phyloP scores from a whole-genome alignment of 2,888 invertebrate species.

The Rutpela maculata region DNA sequence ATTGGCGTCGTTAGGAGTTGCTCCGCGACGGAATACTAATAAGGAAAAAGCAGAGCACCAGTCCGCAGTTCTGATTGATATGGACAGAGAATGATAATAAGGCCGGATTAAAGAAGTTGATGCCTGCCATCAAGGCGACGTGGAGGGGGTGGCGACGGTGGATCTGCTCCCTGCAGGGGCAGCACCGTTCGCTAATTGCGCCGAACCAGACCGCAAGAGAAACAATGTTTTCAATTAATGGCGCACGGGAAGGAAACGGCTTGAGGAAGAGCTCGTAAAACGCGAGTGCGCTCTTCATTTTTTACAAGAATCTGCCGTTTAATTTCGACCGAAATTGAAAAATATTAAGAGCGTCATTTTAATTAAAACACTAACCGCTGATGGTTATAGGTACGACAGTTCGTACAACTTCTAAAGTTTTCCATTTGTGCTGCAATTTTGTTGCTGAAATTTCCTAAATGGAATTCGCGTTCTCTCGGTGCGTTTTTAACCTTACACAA shows the following conservation, averaged over 20 bases:
- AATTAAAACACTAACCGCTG: slow-evolving; percentile 69
- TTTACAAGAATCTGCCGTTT: slow-evolving; percentile 67
- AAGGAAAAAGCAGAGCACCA: slow-evolving; percentile 68
- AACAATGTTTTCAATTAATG: slow-evolving; percentile 73
- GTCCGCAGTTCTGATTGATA: slow-evolving; percentile 71
- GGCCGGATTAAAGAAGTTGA: slow-evolving; percentile 69
- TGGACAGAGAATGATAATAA: slow-evolving; percentile 71
- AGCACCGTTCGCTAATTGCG: slow-evolving; percentile 43
- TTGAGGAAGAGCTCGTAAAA: slow-evolving; percentile 65
- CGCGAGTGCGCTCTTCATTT: slow-evolving; percentile 67
- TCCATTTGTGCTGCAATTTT: slow-evolving; percentile 26
- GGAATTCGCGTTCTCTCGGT: neutral
- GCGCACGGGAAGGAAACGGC: slow-evolving; percentile 61
- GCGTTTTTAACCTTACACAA: neutral
- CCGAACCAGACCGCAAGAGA: slow-evolving; percentile 67
- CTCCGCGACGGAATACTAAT: slow-evolving; percentile 73
- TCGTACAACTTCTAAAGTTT: slow-evolving; percentile 45
- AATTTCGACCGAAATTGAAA: slow-evolving; percentile 72
- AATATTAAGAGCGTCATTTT: slow-evolving; percentile 73
- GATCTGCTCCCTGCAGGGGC: slow-evolving; percentile 32
- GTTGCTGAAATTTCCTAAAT: neutral
- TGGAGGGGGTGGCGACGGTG: slow-evolving; percentile 26
- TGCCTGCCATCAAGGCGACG: slow-evolving; percentile 50
- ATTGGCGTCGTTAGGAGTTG: slow-evolving; percentile 73
- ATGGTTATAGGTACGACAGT: slow-evolving; percentile 61